A percentile compares a stretch with the other conserved stretches of the same genome.
Conservation (phyloP, 1,140 invertebrate genomes). For the Caenorhabditis briggsae region DNA sequence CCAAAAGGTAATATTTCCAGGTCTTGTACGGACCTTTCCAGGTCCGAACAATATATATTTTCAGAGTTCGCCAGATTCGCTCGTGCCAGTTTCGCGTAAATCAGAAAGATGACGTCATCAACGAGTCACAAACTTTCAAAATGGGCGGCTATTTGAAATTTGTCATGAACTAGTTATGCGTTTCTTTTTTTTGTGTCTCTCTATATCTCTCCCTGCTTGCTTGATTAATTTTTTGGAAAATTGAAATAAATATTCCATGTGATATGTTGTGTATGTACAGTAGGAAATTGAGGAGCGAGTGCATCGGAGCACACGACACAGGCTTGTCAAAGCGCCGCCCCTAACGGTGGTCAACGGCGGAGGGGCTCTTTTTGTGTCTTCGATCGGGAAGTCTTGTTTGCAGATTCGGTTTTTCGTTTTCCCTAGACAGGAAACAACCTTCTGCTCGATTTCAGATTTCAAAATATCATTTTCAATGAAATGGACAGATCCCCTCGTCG, state of each 20-base stretch:
- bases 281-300: constrained; percentile 13
- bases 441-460: constrained; percentile 29
- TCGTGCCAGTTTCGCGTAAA: constrained; percentile 50
- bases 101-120: constrained; percentile 45
- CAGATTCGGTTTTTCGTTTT: constrained; percentile 10
- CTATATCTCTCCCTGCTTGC: not conserved
- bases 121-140: constrained; percentile 51
- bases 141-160: constrained; percentile 55
- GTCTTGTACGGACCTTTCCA: not conserved
- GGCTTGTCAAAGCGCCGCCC: constrained; percentile 44
- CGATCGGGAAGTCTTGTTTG: constrained; percentile 35
- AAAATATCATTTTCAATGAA: not conserved
- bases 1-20: not conserved
- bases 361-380: constrained; percentile 30
- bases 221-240: not conserved
- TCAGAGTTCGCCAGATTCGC: constrained; percentile 43
- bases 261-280: constrained; percentile 44
- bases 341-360: constrained; percentile 5
- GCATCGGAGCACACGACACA: constrained; percentile 43
- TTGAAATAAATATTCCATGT: constrained; percentile 23
- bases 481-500: constrained; percentile 35
- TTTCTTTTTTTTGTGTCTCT: not conserved
- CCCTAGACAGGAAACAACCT: not conserved
- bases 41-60: not conserved
- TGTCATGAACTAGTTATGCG: constrained; percentile 40